Conservation (phyloP, 2,113 vertebrate genomes). For the Pangasianodon gigas region DNA sequence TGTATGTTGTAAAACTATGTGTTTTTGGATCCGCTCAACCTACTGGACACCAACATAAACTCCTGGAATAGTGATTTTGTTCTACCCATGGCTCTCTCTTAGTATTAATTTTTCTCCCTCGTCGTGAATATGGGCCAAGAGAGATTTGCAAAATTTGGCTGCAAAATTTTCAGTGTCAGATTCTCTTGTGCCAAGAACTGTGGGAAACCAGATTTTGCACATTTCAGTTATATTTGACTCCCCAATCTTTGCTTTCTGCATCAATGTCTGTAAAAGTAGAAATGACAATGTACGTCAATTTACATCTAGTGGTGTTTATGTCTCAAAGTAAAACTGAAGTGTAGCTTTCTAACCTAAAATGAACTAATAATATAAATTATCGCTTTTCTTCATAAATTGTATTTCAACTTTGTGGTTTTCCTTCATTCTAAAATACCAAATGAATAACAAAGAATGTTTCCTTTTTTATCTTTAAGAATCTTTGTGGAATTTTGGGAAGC, state of each 20-base stretch:
- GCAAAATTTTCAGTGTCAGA: not conserved
- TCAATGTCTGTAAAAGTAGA: constrained; percentile 34
- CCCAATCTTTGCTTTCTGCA: constrained; percentile 13
- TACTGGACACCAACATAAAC: not conserved
- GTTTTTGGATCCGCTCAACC: constrained; percentile 4
- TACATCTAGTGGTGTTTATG: not conserved
- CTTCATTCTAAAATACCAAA: not conserved
- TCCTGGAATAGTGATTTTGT: constrained; percentile 29
- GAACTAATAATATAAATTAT: not conserved
- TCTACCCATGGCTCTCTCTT: not conserved
- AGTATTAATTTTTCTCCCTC: not conserved
- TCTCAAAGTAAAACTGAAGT: not conserved
- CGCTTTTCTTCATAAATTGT: not conserved
- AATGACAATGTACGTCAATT: constrained; percentile 21
- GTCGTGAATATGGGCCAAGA: not conserved
- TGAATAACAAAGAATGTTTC: not conserved
- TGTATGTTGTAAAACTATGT: not conserved
- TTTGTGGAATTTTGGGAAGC: not conserved
- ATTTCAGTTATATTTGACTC: not conserved
- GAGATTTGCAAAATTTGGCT: constrained; percentile 27
- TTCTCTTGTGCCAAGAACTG: constrained; percentile 19
- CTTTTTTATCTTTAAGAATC: not conserved
- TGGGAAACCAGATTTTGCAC: constrained; percentile 23
- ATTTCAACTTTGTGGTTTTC: not conserved
- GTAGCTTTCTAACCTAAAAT: not conserved